phyloP scores from a whole-genome alignment of 2,797 vertebrate genomes.

The Peromyscus melanophrys region DNA sequence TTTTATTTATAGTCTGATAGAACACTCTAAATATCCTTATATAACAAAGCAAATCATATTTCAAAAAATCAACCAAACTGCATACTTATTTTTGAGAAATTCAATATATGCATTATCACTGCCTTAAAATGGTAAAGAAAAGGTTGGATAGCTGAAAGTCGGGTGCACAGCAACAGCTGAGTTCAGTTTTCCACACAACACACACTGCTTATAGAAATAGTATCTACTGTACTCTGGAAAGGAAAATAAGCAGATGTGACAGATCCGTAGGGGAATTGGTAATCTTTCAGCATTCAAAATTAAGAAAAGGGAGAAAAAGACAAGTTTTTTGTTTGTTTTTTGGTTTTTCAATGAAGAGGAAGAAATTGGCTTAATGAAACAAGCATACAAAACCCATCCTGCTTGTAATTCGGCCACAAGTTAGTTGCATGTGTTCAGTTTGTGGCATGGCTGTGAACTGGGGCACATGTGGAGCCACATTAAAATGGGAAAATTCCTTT shows the following conservation, averaged over 20 bases:
- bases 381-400: constrained; percentile 38
- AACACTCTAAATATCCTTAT: neutral
- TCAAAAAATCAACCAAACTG: constrained; percentile 41
- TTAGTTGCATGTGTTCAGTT: neutral
- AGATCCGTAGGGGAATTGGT: neutral
- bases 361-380: constrained; percentile 48
- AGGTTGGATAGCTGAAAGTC: neutral
- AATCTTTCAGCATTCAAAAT: constrained; percentile 36
- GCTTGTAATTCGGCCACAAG: constrained; percentile 6
- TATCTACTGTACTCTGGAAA: neutral
- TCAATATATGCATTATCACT: constrained; percentile 1
- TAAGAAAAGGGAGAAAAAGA: constrained; percentile 28
- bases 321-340: neutral
- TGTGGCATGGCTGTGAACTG: constrained; percentile 2
- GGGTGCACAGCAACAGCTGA: neutral
- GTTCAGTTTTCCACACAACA: neutral
- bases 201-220: neutral
- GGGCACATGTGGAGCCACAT: constrained; percentile 26
- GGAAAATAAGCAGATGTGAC: neutral
- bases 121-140: constrained; percentile 43
- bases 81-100: neutral
- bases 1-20: constrained; percentile 32
- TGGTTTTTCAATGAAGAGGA: neutral
- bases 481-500: constrained; percentile 57
- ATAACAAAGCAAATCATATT: neutral